These are phyloP conservation scores for Drosophila paulistorum DNA, from an alignment of 1,140 invertebrate genomes.

Conservation along the genomic window DNA sequence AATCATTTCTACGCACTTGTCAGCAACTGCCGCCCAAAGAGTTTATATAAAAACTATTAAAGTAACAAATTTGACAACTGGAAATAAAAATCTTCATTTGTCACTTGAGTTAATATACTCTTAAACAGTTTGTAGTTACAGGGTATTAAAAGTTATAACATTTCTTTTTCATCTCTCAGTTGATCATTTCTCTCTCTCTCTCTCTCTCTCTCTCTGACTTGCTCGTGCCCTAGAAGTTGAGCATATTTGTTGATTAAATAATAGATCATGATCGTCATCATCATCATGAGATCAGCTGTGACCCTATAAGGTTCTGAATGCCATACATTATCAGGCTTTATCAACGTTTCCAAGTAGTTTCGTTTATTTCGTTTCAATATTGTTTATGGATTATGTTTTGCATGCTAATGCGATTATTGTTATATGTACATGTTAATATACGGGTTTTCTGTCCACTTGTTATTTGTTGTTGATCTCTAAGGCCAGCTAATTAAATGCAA, in stretches of 20 bases:
- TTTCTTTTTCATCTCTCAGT: neutral
- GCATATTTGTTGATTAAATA: constrained; percentile 5
- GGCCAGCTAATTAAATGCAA: neutral
- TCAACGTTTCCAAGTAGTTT: constrained; percentile 4
- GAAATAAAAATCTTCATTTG: too few relatives aligned
- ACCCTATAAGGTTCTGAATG: neutral
- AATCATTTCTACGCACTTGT: too few relatives aligned
- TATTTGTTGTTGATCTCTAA: neutral
- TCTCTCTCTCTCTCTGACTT: too few relatives aligned
- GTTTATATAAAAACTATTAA: too few relatives aligned
- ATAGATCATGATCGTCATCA: neutral
- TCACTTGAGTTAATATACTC: too few relatives aligned
- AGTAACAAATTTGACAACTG: too few relatives aligned
- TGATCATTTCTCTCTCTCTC: neutral
- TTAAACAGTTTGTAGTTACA: too few relatives aligned
- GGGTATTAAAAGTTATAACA: too few relatives aligned
- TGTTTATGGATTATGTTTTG: neutral
- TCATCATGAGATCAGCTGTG: constrained; percentile 1
- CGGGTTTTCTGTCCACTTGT: neutral
- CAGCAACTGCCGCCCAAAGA: too few relatives aligned
- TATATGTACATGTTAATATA: neutral
- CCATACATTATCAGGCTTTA: constrained; percentile 5
- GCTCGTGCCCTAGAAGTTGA: neutral
- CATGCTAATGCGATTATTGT: constrained; percentile 3
- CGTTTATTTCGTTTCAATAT: neutral